Evolutionary conservation across 2,888 invertebrate genomes (phyloP).

Genomic region (Acleris emargana): DNA sequence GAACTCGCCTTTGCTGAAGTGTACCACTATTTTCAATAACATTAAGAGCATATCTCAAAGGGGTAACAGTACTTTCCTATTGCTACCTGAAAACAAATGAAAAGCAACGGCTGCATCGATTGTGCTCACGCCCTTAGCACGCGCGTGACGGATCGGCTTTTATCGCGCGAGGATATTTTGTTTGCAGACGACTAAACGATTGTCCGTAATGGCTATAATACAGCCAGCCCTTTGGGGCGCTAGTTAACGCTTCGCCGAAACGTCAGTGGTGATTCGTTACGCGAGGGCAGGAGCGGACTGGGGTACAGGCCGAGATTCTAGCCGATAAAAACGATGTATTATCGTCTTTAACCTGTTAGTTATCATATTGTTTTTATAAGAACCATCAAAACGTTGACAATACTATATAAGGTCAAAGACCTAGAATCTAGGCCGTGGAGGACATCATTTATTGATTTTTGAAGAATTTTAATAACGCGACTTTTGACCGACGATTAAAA

Average conservation of each 20-base stretch:
- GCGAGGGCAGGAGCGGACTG: slow-evolving; percentile 52
- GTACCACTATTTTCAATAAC: too few relatives aligned
- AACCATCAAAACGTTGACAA: too few relatives aligned
- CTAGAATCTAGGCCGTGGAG: too few relatives aligned
- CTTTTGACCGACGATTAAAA: too few relatives aligned
- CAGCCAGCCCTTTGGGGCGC: slow-evolving; percentile 59
- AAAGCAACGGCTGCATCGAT: slow-evolving; percentile 5
- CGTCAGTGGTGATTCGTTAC: slow-evolving; percentile 70
- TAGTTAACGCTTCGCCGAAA: slow-evolving; percentile 72
- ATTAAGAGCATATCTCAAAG: too few relatives aligned
- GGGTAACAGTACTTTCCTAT: too few relatives aligned
- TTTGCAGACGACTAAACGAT: slow-evolving; percentile 66
- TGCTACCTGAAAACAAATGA: background rate
- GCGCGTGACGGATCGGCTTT: slow-evolving; percentile 61
- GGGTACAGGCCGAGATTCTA: background rate
- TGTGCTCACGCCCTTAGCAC: slow-evolving; percentile 38
- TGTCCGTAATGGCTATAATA: slow-evolving; percentile 67
- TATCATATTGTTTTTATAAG: too few relatives aligned
- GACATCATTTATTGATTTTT: background rate
- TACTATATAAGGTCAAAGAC: too few relatives aligned
- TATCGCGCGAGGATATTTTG: slow-evolving; percentile 57
- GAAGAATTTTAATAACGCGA: too few relatives aligned
- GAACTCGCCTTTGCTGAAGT: too few relatives aligned
- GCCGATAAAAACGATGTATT: too few relatives aligned
- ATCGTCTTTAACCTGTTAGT: too few relatives aligned